Evolutionary conservation across 64 coral and sea anemone genomes (phyloP), one percentile per base, ranked within the genome.

Genomic region (Hydrozoanthus tunicans): DNA sequence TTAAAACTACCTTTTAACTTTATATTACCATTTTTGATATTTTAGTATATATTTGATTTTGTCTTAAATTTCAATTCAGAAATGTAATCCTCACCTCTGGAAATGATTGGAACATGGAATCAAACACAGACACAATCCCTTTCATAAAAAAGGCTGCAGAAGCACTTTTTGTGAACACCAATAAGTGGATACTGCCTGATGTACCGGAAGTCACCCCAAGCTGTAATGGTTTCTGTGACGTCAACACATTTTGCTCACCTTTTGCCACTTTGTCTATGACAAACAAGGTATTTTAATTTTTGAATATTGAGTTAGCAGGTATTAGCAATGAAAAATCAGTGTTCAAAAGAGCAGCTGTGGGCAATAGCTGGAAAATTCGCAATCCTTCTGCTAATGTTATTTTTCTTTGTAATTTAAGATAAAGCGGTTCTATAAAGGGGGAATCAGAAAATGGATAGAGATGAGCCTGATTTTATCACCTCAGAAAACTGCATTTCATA

Each of bases 181-280:
- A 25, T 62, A 81, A 62, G 55, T 81, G 20, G 27, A 58, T 81
- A 9, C 79, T 59, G n/a, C 79, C 79, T 81, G 79, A 81, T 81
- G 79, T 81, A 43, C 79, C 79, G 27, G 79, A 81, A 5, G 79
- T 81, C 20, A 62, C 58, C 9, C 79, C 79, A 11, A 81, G 10
- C 59, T 81, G 79, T 59, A 62, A 63, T 12, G 59, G 79, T 13
- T 62, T 81, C 5, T 81, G 6, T 64, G 79, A 81, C 63, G 79
- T 81, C 20, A 81, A 13, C 63, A 81, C 43, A 9, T 64, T 51
- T 81, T 59, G 24, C 17, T 63, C 79, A 59, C 79, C 79, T 52
- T 81, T 81, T 15, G n/a, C 58, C 25, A 81, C 79, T 20, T 13
- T 57, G 60, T 81, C 79, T 81, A 81, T 1, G 43, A 62, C 27